phyloP scores from a whole-genome alignment of 2,113 vertebrate species.

The Dromaius novaehollandiae region DNA sequence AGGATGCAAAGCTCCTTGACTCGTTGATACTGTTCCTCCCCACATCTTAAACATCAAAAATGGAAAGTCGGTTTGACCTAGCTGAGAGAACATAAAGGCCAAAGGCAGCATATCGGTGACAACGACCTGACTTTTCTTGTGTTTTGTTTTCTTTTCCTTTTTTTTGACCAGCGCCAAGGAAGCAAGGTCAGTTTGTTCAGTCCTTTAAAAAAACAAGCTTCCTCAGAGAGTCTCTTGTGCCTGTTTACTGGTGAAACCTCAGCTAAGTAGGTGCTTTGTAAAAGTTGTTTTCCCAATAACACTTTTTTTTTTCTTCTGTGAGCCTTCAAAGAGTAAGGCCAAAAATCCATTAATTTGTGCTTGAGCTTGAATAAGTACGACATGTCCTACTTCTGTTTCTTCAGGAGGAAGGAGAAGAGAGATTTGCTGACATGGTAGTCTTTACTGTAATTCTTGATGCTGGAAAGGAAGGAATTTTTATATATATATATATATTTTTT shows the following conservation, averaged over 20 bases:
- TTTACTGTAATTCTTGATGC: not conserved
- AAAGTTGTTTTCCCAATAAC: not conserved
- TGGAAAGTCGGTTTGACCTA: not conserved
- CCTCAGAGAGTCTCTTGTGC: not conserved
- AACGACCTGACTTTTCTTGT: not conserved
- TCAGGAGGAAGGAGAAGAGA: not conserved
- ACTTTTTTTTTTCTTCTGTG: not conserved
- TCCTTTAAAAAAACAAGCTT: not conserved
- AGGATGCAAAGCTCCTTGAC: not conserved
- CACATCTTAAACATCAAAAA: not conserved
- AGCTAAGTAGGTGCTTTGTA: not conserved
- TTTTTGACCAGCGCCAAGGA: not conserved
- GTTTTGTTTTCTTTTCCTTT: not conserved
- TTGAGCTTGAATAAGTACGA: not conserved
- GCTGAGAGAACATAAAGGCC: not conserved
- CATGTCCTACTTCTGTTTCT: not conserved
- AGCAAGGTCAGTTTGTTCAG: not conserved
- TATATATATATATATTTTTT: too few relatives aligned
- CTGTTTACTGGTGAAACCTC: not conserved
- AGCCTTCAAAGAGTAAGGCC: not conserved
- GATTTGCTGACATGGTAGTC: not conserved
- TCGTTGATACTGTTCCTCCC: not conserved
- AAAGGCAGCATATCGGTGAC: not conserved
- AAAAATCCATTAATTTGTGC: constrained; percentile 20
- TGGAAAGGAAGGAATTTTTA: not conserved